These are phyloP conservation scores for Callinectes sapidus DNA, from an alignment of 2,888 invertebrate species.

Conservation along the genomic window DNA sequence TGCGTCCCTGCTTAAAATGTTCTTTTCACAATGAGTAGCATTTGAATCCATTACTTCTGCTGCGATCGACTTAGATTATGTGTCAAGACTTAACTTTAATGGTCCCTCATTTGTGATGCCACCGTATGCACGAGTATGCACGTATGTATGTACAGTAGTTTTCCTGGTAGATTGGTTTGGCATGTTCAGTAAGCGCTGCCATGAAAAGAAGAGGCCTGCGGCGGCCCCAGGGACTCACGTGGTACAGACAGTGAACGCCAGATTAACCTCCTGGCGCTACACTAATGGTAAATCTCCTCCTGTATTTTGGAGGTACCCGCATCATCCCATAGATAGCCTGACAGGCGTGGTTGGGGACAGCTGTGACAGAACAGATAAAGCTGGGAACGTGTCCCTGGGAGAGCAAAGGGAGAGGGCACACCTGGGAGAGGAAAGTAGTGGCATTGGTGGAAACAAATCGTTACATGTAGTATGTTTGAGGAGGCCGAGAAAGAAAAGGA, in stretches of 20 bases:
- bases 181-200: neutral
- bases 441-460: neutral
- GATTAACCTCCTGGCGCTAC: constrained; percentile 34
- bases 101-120: constrained; percentile 19
- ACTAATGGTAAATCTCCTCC: constrained; percentile 47
- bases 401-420: neutral
- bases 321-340: constrained; percentile 40
- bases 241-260: constrained; percentile 1
- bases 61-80: neutral
- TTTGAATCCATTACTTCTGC: neutral
- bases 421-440: neutral
- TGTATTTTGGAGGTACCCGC: constrained; percentile 50
- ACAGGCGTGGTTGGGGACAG: constrained; percentile 27
- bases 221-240: neutral
- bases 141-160: neutral
- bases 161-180: neutral
- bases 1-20: neutral
- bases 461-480: neutral
- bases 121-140: neutral
- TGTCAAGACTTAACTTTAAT: constrained; percentile 26
- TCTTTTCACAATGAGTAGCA: neutral
- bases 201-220: neutral
- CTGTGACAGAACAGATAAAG: constrained; percentile 22
- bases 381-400: neutral
- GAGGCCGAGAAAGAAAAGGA: neutral